A percentile compares a stretch with the other conserved stretches of the same genome.
phyloP scores from a whole-genome alignment of 2,888 invertebrate genomes.

The Acanthosepion pharaonis region DNA sequence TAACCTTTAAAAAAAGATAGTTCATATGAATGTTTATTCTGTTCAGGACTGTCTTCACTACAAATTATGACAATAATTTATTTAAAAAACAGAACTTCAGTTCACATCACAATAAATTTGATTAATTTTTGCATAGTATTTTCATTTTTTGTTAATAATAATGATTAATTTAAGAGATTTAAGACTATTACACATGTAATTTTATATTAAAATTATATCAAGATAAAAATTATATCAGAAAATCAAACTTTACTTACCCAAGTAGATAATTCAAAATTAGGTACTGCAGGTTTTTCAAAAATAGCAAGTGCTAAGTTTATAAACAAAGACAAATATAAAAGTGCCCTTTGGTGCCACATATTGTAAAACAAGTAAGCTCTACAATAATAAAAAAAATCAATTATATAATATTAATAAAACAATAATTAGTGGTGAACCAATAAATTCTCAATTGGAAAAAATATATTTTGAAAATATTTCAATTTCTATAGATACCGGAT shows the following conservation, averaged over 20 bases:
- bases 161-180: no score
- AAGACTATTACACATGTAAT: no score
- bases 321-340: slow-evolving; percentile 70
- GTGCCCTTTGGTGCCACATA: slow-evolving; percentile 67
- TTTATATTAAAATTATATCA: not conserved
- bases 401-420: slow-evolving; percentile 38
- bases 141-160: no score
- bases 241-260: slow-evolving; percentile 65
- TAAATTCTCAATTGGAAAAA: not conserved
- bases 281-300: slow-evolving; percentile 74
- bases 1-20: no score
- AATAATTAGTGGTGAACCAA: not conserved
- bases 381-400: slow-evolving; percentile 49
- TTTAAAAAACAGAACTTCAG: no score
- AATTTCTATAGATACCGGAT: not conserved
- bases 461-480: not conserved
- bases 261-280: slow-evolving; percentile 66
- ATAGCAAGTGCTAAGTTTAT: slow-evolving; percentile 71
- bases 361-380: slow-evolving; percentile 74
- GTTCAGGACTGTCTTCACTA: no score
- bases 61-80: no score
- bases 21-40: no score
- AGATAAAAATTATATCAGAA: not conserved
- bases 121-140: no score
- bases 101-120: no score